Evolutionary conservation across 1,140 invertebrate species (phyloP).

Genomic region (Condylostylus longicornis): DNA sequence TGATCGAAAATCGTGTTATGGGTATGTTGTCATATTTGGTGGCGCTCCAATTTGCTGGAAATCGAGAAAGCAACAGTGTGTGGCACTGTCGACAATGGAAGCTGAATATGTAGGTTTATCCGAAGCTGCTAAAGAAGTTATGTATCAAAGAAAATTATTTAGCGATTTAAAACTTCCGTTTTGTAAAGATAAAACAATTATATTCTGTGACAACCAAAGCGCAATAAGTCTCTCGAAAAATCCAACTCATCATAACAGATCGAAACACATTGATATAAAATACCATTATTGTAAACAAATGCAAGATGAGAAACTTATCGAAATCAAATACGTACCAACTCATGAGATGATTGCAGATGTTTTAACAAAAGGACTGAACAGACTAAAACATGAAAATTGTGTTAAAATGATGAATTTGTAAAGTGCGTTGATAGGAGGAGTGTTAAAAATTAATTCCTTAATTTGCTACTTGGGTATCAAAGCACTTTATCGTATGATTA

Average conservation of each 20-base stretch:
- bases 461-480: too few relatives aligned
- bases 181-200: not conserved
- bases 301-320: conserved; percentile 3
- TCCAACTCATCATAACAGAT: too few relatives aligned
- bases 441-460: too few relatives aligned
- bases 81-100: conserved; percentile 15
- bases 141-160: conserved; percentile 8
- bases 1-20: conserved; percentile 13
- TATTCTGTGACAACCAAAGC: conserved; percentile 1
- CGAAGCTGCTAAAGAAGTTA: conserved; percentile 8
- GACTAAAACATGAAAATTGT: too few relatives aligned
- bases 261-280: conserved; percentile 15
- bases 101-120: conserved; percentile 11
- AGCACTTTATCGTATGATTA: too few relatives aligned
- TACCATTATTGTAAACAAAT: conserved; percentile 13
- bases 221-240: too few relatives aligned
- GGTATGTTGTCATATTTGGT: conserved; percentile 10
- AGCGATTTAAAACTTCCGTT: conserved; percentile 3
- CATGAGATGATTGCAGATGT: conserved; percentile 12
- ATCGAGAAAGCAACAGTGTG: conserved; percentile 10
- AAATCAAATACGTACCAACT: conserved; percentile 10
- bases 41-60: conserved; percentile 10
- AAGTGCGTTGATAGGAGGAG: too few relatives aligned
- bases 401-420: too few relatives aligned
- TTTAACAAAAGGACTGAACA: conserved; percentile 14